phyloP scores from a whole-genome alignment of 92 coral and sea anemone species.

The Heteractis magnifica region DNA sequence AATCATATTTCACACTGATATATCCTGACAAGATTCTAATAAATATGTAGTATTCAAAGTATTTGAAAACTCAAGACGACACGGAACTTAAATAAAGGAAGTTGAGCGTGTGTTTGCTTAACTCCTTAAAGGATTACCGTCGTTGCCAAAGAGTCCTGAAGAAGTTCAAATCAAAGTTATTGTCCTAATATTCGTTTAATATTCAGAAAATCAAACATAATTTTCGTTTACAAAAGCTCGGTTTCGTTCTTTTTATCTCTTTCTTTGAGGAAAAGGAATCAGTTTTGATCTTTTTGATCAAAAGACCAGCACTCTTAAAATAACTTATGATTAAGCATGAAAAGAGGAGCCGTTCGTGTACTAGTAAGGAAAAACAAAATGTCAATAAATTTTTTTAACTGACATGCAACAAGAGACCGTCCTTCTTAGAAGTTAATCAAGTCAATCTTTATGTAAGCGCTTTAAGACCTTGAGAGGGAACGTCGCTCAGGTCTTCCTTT shows the following conservation, averaged over 20 bases:
- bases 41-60: slow-evolving; percentile 7
- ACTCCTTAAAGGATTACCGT: slow-evolving; percentile 29
- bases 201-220: slow-evolving; percentile 3
- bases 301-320: not conserved
- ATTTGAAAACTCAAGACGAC: slow-evolving; percentile 3
- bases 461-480: slow-evolving; percentile 5
- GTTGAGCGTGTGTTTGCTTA: slow-evolving; percentile 29
- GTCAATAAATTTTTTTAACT: not conserved
- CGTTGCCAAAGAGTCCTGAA: slow-evolving; percentile 25
- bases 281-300: not conserved
- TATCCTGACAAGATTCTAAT: not conserved
- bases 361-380: not conserved
- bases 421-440: slow-evolving; percentile 9
- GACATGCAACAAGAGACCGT: slow-evolving; percentile 6
- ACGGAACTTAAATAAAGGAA: slow-evolving; percentile 31
- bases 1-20: not conserved
- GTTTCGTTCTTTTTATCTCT: not conserved
- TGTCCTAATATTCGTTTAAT: slow-evolving; percentile 3
- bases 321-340: not conserved
- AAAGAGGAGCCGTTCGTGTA: not conserved
- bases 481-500: not conserved
- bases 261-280: not conserved
- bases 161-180: slow-evolving; percentile 16
- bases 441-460: slow-evolving; percentile 16
- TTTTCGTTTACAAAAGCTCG: slow-evolving; percentile 4